phyloP scores from a whole-genome alignment of 2,888 invertebrate genomes.

The Beris chalybata region DNA sequence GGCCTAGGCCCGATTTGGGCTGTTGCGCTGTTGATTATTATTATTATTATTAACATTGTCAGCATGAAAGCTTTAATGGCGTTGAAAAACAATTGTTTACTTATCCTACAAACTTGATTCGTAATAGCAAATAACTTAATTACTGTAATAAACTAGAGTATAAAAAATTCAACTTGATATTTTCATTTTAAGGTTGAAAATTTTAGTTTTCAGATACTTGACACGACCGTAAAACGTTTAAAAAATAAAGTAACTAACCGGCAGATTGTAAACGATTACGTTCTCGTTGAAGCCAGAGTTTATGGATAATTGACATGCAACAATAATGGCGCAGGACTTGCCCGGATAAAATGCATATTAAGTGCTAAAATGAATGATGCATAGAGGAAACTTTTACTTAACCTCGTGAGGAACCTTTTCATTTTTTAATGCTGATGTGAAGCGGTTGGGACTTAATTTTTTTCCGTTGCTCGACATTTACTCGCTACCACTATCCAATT shows the following conservation, averaged over 20 bases:
- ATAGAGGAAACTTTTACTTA: constrained; percentile 21
- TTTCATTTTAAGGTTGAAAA: no score
- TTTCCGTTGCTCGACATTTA: background rate
- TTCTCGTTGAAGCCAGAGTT: constrained; percentile 22
- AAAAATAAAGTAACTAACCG: constrained; percentile 23
- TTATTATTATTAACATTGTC: no score
- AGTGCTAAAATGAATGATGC: constrained; percentile 32
- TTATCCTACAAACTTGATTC: no score
- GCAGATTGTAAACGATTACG: constrained; percentile 13
- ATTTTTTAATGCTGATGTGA: constrained; percentile 10
- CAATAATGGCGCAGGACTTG: constrained; percentile 25
- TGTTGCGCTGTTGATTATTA: no score
- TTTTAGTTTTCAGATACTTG: constrained; percentile 13
- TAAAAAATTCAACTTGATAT: no score
- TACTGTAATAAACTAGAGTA: no score
- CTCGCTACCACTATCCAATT: constrained; percentile 18
- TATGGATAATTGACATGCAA: constrained; percentile 33
- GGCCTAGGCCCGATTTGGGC: no score
- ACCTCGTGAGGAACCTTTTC: constrained; percentile 13
- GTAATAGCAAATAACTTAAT: no score
- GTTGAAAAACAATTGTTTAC: no score
- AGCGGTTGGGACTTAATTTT: background rate
- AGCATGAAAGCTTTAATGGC: no score
- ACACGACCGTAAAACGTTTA: constrained; percentile 26
- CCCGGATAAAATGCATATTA: constrained; percentile 23